phyloP scores from a whole-genome alignment of 1,140 invertebrate species.

The Pseudachorutes palmiensis region DNA sequence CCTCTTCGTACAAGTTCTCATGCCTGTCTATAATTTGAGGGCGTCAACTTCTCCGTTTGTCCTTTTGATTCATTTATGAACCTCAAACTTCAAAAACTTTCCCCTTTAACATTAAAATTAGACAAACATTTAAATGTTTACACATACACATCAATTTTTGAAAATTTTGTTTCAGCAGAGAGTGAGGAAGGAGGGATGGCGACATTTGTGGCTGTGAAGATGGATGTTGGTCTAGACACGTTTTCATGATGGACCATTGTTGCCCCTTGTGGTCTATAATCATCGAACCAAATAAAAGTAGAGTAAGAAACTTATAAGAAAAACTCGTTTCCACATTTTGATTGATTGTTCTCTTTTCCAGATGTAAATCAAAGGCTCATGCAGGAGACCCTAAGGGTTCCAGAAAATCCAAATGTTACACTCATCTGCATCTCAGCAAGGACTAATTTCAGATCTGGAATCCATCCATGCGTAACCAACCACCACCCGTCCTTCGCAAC shows the following conservation, averaged over 20 bases:
- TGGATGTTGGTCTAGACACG: neutral
- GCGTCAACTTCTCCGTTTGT: slow-evolving; percentile 38
- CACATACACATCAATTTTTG: neutral
- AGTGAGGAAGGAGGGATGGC: neutral
- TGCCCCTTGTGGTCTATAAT: neutral
- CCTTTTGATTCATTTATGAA: slow-evolving; percentile 10
- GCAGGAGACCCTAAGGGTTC: neutral
- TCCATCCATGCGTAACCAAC: neutral
- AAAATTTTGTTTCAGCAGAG: neutral
- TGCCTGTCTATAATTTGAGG: slow-evolving; percentile 39
- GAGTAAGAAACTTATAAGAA: slow-evolving; percentile 2
- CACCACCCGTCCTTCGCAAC: neutral
- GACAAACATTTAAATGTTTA: too few relatives aligned
- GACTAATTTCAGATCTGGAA: neutral
- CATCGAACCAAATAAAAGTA: neutral
- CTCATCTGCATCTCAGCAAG: neutral
- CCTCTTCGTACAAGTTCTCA: slow-evolving; percentile 6
- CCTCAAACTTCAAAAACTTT: neutral
- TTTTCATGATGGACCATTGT: neutral
- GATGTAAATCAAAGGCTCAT: neutral
- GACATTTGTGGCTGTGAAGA: neutral
- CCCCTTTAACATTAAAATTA: too few relatives aligned
- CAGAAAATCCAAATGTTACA: neutral
- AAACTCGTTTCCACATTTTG: slow-evolving; percentile 25
- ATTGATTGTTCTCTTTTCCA: slow-evolving; percentile 20